Evolutionary conservation across 2,113 vertebrate genomes (phyloP), one percentile per base, ranked within the genome.

Genomic region (Nycticryphes semicollaris): DNA sequence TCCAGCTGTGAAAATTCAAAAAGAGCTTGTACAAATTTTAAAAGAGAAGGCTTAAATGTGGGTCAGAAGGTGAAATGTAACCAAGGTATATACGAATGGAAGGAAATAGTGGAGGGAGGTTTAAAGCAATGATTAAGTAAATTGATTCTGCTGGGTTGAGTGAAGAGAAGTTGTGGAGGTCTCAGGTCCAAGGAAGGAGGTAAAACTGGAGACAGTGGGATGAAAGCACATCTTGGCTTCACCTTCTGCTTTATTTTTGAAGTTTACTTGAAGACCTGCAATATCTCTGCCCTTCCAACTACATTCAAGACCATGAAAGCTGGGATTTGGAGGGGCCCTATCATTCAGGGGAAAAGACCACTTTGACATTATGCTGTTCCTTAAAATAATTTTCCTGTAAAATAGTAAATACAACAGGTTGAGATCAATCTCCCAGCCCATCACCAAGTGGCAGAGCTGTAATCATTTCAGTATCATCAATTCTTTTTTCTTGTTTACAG

Each of bases 391-490:
- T 47, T 47, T 47, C 47, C 47, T 47, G 27, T 64, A 24, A 31
- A 56, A 84, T 3, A 68, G 63, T 47, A 86, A 86, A 74, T 51
- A 92, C 28, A 87, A 28, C 37, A 84, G 47, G 50, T 59, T 6
- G 6, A 57, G 39, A 27, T 88, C 72, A 63, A 5, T 45, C 80
- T 84, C 73, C 27, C 91, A 89, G 72, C n/a, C 54, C 43, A 28
- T 56, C 0, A 0, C 47, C 53, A 56, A 68, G 59, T 48, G 31
- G 30, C 83, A 83, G 47, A 87, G 57, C 31, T 0, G 0, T 3
- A 7, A 75, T 67, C 7, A 73, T 66, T 77, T 91, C 25, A 57
- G 2, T 35, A 82, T 84, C n/a, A 63, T 70, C 22, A 50, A 27
- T 74, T 48, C 2, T 77, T 88, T 64, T 19, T 86, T 64, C 41